Base-by-base conservation (phyloP, 2,888 invertebrate genomes). In the Caenorhabditis macrosperma region DNA sequence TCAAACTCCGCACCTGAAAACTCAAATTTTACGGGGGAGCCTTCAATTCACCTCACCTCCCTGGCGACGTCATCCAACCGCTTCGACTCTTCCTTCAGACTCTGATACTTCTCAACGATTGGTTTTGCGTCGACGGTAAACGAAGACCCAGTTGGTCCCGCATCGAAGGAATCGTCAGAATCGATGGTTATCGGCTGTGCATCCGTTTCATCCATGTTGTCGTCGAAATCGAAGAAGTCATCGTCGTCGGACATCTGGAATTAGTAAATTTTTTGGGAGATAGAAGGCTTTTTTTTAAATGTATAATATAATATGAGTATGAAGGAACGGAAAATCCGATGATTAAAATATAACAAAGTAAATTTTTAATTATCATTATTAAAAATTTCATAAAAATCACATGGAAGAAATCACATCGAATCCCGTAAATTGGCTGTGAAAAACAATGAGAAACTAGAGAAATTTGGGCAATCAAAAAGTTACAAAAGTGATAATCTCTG, bases 11-110 rank as follows among this genome's bases (percentile, higher is more conserved):
- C 10, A 80, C 20, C 78, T 78, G 52, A 44, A 78, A 66, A 38
- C n/a, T n/a, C n/a, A n/a, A n/a, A n/a, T n/a, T n/a, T n/a, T n/a
- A n/a, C n/a, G 28, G 38, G 20, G n/a, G 17, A 12, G 9, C 7
- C 6, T 44, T 24, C 20, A 33, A 59, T 12, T 20, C 22, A 7
- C n/a, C 15, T 30, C 20, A 79, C 74, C 55, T 81, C 59, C 7
- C 33, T n/a, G 1, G 81, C 81, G n/a, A 71, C 20, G 2, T 76
- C 72, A 48, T 81, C 81, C 12, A 81, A 24, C 15, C 22, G 38
- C 22, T 28, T 35, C 26, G 76, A 61, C 48, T 72, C 72, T 22
- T 72, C 57, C 57, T 72, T 61, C 35, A 81, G 17, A 15, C 48
- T 46, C 7, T 67, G 57, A 60, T 81, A 81, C 46, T 66, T 69